These are phyloP conservation scores for Enteromius argenteus DNA, from an alignment of 2,797 vertebrate genomes.

Conservation along the genomic window DNA sequence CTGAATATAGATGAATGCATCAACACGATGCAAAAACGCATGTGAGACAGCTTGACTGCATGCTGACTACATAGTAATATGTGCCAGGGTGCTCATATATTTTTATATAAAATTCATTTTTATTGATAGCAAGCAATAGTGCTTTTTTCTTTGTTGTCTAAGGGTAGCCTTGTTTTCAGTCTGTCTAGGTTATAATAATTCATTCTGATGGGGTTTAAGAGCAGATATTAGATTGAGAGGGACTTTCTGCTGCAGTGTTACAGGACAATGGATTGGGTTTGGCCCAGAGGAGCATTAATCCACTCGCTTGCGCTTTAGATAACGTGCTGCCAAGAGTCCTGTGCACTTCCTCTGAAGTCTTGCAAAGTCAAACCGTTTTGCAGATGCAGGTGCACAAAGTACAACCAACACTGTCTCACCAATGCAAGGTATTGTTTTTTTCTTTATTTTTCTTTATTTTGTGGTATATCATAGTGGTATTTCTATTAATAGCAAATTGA, in stretches of 20 bases:
- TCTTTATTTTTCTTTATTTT: too few species aligned
- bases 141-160: background rate
- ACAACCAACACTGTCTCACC: background rate
- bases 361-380: slow-evolving; percentile 64
- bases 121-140: background rate
- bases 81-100: background rate
- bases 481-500: background rate
- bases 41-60: background rate
- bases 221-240: slow-evolving; percentile 77
- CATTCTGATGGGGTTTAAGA: slow-evolving; percentile 67
- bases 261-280: slow-evolving; percentile 65
- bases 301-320: slow-evolving; percentile 75
- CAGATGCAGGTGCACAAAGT: background rate
- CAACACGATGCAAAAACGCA: background rate
- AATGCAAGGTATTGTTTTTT: background rate
- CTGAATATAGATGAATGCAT: slow-evolving; percentile 25
- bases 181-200: slow-evolving; percentile 60
- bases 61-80: background rate
- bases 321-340: slow-evolving; percentile 67
- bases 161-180: slow-evolving; percentile 67
- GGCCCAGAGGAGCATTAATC: slow-evolving; percentile 70
- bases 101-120: background rate
- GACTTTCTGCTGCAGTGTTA: slow-evolving; percentile 72
- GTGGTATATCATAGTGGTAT: background rate
- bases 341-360: slow-evolving; percentile 73